phyloP scores from a whole-genome alignment of 2,797 vertebrate genomes.

The Molossus alvarezi region DNA sequence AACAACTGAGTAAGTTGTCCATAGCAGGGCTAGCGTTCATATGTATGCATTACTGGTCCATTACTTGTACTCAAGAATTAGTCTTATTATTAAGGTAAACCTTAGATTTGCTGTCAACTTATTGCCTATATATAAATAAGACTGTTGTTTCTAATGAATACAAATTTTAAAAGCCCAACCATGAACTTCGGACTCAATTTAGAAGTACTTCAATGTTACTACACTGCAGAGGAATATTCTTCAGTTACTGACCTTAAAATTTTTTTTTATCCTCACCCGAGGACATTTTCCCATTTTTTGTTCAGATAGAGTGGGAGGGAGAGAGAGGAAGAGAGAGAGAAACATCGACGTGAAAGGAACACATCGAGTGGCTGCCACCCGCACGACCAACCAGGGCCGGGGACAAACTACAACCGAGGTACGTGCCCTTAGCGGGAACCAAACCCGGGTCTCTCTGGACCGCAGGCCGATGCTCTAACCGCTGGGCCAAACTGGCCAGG shows the following conservation, averaged over 20 bases:
- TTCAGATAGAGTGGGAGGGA: too few species aligned
- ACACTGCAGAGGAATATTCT: background rate
- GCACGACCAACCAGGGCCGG: too few species aligned
- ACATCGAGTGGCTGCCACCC: too few species aligned
- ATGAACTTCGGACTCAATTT: constrained; percentile 44
- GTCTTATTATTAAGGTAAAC: constrained; percentile 39
- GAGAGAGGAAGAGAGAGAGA: too few species aligned
- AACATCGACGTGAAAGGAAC: too few species aligned
- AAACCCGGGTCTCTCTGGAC: too few species aligned
- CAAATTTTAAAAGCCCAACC: constrained; percentile 19
- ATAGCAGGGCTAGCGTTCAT: background rate
- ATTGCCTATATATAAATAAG: constrained; percentile 49
- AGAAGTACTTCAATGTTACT: constrained; percentile 21
- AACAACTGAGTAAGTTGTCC: background rate
- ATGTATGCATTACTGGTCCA: background rate
- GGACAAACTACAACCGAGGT: too few species aligned
- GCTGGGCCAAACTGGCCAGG: too few species aligned
- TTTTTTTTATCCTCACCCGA: too few species aligned
- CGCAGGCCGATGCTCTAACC: too few species aligned
- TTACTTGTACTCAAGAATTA: constrained; percentile 52
- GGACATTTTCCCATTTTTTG: too few species aligned
- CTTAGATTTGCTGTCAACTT: constrained; percentile 30
- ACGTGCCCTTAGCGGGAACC: too few species aligned
- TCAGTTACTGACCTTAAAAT: constrained; percentile 51
- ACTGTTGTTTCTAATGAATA: constrained; percentile 42